Evolutionary conservation across 35 echinoderm and acorn worm species (phyloP).

Genomic region (Heliocidaris tuberculata): DNA sequence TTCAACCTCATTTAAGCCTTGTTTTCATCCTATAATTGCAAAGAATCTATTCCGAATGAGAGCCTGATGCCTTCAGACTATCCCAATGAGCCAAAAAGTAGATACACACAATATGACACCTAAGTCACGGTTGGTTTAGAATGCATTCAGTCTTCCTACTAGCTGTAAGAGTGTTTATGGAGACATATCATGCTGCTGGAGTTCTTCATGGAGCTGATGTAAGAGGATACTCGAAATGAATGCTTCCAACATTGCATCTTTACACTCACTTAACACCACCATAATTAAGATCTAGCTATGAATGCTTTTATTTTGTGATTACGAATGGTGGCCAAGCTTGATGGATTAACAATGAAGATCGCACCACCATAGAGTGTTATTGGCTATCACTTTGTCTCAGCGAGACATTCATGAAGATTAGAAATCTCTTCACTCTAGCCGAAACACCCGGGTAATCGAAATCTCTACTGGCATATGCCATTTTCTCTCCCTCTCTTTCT

Average conservation of each 20-base stretch:
- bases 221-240: too few relatives aligned
- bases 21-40: not conserved
- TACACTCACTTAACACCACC: too few relatives aligned
- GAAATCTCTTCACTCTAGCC: not conserved
- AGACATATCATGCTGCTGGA: too few relatives aligned
- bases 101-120: not conserved
- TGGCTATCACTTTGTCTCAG: not conserved
- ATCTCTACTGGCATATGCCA: not conserved
- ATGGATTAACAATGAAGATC: not conserved
- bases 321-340: not conserved
- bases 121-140: too few relatives aligned
- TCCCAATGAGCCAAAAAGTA: not conserved
- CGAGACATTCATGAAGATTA: not conserved
- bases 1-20: not conserved
- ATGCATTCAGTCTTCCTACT: too few relatives aligned
- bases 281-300: not conserved
- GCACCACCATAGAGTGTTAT: not conserved
- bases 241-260: too few relatives aligned
- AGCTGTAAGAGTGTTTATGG: too few relatives aligned
- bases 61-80: not conserved
- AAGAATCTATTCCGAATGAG: not conserved
- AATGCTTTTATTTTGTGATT: not conserved
- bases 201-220: too few relatives aligned
- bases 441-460: not conserved
- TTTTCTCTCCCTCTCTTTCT: not conserved